phyloP scores from a whole-genome alignment of 2,888 invertebrate species.

The Crocallis elinguaria region DNA sequence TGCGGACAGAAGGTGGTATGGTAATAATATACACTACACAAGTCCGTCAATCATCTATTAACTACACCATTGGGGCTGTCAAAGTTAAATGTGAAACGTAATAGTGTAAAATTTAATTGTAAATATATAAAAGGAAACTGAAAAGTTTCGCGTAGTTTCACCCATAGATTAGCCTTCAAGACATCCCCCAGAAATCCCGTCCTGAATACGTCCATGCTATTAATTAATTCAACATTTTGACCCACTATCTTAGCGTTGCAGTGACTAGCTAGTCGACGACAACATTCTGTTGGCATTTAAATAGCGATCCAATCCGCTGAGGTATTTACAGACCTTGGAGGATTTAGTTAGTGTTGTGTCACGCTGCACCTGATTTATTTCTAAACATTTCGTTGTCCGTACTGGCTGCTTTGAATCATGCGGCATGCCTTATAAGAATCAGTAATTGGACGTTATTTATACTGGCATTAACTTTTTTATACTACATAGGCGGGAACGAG shows the following conservation, averaged over 20 bases:
- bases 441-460: too few relatives aligned
- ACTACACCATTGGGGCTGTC: too few relatives aligned
- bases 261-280: conserved; percentile 5
- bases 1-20: too few relatives aligned
- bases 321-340: conserved; percentile 13
- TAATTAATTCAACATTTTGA: conserved; percentile 41
- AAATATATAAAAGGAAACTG: too few relatives aligned
- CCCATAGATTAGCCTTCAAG: neutral
- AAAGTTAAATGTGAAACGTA: too few relatives aligned
- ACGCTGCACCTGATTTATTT: conserved; percentile 23
- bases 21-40: too few relatives aligned
- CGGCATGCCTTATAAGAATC: neutral
- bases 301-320: conserved; percentile 16
- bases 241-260: conserved; percentile 33
- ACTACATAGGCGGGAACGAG: too few relatives aligned
- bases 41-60: too few relatives aligned
- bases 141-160: too few relatives aligned
- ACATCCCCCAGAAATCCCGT: neutral
- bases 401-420: neutral
- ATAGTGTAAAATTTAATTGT: too few relatives aligned
- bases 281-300: conserved; percentile 29
- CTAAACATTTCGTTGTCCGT: conserved; percentile 1
- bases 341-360: conserved; percentile 14
- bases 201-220: conserved; percentile 9
- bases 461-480: too few relatives aligned